A percentile compares a stretch with the other conserved stretches of the same genome.
Conservation (phyloP, 2,888 invertebrate genomes). For the Synergus gifuensis region DNA sequence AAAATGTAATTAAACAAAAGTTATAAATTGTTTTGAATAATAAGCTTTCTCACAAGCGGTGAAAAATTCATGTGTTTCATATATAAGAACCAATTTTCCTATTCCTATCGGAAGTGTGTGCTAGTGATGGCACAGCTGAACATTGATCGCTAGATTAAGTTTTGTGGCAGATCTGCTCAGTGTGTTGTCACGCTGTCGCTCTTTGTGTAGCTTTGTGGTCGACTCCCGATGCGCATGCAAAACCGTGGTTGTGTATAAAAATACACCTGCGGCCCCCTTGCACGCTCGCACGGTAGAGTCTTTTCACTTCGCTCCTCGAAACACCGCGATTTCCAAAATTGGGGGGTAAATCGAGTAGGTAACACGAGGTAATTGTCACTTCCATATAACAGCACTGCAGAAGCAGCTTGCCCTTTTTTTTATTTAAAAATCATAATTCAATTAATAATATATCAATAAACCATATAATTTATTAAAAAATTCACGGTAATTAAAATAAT, state of each 20-base stretch:
- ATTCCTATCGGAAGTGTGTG: conserved; percentile 79
- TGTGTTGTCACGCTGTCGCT: conserved; percentile 83
- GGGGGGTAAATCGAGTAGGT: conserved; percentile 81
- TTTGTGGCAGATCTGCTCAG: conserved; percentile 83
- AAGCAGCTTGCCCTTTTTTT: conserved; percentile 80
- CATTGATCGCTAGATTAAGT: conserved; percentile 80
- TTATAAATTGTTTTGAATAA: neutral
- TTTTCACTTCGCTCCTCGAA: conserved; percentile 81
- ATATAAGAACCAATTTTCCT: neutral
- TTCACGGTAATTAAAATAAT: no score
- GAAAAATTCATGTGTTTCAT: neutral
- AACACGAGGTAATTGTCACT: conserved; percentile 80
- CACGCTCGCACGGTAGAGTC: conserved; percentile 79
- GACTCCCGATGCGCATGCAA: conserved; percentile 79
- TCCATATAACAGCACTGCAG: conserved; percentile 81
- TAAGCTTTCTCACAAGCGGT: neutral
- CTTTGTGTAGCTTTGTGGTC: conserved; percentile 81
- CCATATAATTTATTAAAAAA: no score
- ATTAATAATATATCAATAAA: neutral
- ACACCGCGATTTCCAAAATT: conserved; percentile 83
- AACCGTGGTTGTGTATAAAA: conserved; percentile 62
- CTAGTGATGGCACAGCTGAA: conserved; percentile 83
- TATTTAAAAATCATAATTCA: conserved; percentile 50
- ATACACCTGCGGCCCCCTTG: conserved; percentile 60
- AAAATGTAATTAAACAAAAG: neutral